A percentile compares a stretch with the other conserved stretches of the same genome.
Evolutionary conservation across 2,797 vertebrate species (phyloP).

Genomic region (Sebastiscus albofasciatus): DNA sequence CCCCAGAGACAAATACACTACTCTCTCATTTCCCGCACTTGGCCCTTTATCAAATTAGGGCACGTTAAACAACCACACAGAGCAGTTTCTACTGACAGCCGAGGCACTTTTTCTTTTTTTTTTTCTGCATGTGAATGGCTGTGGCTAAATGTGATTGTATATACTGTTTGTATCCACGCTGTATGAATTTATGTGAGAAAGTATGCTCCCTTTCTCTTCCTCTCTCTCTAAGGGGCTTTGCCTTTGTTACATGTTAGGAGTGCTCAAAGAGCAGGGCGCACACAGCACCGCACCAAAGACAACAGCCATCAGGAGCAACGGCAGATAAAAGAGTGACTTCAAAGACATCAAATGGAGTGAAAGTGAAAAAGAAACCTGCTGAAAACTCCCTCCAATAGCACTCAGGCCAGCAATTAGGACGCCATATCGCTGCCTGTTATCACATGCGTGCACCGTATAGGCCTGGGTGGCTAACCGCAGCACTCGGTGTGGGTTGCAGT

Average conservation of each 20-base stretch:
- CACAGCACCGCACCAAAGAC: slow-evolving; percentile 81
- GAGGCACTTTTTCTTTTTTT: slow-evolving; percentile 20
- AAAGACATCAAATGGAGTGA: slow-evolving; percentile 82
- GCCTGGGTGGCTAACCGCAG: slow-evolving; percentile 73
- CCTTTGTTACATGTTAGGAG: slow-evolving; percentile 83
- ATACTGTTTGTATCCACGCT: slow-evolving; percentile 29
- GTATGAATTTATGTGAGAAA: slow-evolving; percentile 53
- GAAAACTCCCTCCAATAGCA: slow-evolving; percentile 79
- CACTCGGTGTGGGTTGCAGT: slow-evolving; percentile 76
- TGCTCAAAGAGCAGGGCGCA: slow-evolving; percentile 77
- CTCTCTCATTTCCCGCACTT: slow-evolving; percentile 76
- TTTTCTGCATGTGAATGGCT: slow-evolving; percentile 48
- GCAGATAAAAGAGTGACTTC: slow-evolving; percentile 84
- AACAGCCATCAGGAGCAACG: slow-evolving; percentile 83
- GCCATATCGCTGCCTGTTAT: slow-evolving; percentile 70
- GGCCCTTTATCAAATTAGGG: slow-evolving; percentile 78
- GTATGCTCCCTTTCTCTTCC: slow-evolving; percentile 49
- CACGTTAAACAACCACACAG: slow-evolving; percentile 70
- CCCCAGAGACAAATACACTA: slow-evolving; percentile 76
- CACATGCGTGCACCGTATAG: slow-evolving; percentile 48
- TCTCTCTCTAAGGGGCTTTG: slow-evolving; percentile 76
- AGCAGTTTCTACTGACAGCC: slow-evolving; percentile 57
- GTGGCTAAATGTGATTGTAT: slow-evolving; percentile 55
- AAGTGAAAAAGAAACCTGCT: slow-evolving; percentile 82
- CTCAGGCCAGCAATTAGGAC: slow-evolving; percentile 82